A percentile compares a stretch with the other conserved stretches of the same genome.
phyloP scores from a whole-genome alignment of 2,888 invertebrate genomes.

The Noctuana brunneofusca region DNA sequence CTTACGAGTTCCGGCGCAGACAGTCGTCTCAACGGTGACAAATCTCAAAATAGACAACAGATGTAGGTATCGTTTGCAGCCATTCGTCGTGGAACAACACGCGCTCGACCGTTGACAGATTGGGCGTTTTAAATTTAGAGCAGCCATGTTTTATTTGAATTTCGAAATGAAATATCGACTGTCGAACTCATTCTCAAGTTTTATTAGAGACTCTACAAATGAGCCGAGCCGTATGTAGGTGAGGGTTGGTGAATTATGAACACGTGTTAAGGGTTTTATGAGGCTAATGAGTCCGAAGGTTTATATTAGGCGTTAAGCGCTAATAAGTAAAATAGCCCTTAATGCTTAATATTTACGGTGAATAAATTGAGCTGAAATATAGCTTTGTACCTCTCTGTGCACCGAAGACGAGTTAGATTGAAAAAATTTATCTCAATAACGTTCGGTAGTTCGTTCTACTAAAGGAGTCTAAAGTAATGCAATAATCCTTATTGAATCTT shows the following conservation, averaged over 20 bases:
- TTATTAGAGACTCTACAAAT: slow-evolving; percentile 44
- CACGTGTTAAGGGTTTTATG: slow-evolving; percentile 26
- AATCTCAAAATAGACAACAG: slow-evolving; percentile 78
- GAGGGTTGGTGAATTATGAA: slow-evolving; percentile 22
- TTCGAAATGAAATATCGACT: slow-evolving; percentile 72
- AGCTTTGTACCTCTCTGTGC: background rate
- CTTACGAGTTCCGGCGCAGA: slow-evolving; percentile 69
- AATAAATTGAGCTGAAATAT: background rate
- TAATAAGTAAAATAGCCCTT: background rate
- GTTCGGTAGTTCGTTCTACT: too few species aligned
- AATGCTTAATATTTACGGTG: background rate
- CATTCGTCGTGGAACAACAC: slow-evolving; percentile 78
- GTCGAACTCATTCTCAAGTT: slow-evolving; percentile 56
- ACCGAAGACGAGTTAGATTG: background rate
- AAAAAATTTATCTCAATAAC: too few species aligned
- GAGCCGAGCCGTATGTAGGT: slow-evolving; percentile 30
- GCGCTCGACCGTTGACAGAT: slow-evolving; percentile 80
- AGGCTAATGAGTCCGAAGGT: slow-evolving; percentile 10
- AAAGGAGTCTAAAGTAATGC: too few species aligned
- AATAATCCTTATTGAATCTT: too few species aligned
- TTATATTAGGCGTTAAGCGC: slow-evolving; percentile 3
- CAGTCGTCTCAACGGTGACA: slow-evolving; percentile 66
- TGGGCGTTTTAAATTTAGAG: slow-evolving; percentile 78
- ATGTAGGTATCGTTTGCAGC: slow-evolving; percentile 75
- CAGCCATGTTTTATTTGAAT: slow-evolving; percentile 73